Conservation (phyloP, 2,113 vertebrate genomes). For the Psephotus haematonotus region DNA sequence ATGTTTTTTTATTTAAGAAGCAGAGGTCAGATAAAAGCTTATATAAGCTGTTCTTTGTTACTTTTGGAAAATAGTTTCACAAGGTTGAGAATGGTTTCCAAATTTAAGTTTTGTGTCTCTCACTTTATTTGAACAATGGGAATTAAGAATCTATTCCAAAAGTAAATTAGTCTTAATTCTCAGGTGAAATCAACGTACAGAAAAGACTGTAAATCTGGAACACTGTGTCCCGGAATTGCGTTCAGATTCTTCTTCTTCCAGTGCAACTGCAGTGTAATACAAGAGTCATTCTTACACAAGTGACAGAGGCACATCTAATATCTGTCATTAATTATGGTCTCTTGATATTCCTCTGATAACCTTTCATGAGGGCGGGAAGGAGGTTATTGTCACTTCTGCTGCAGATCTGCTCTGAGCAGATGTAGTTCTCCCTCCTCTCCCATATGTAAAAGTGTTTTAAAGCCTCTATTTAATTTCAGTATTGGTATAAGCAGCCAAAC, state of each 20-base stretch:
- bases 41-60: slow-evolving; percentile 68
- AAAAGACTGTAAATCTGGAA: slow-evolving; percentile 29
- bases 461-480: neutral
- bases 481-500: neutral
- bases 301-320: neutral
- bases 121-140: slow-evolving; percentile 60
- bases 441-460: neutral
- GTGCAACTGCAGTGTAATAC: neutral
- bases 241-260: slow-evolving; percentile 9
- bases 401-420: neutral
- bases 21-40: slow-evolving; percentile 68
- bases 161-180: slow-evolving; percentile 62
- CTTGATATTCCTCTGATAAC: slow-evolving; percentile 5
- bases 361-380: neutral
- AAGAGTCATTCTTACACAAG: neutral
- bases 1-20: slow-evolving; percentile 73
- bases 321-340: neutral
- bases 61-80: slow-evolving; percentile 71
- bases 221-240: neutral
- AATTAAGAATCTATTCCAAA: slow-evolving; percentile 58
- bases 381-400: slow-evolving; percentile 4
- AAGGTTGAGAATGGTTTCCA: slow-evolving; percentile 71
- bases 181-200: slow-evolving; percentile 50
- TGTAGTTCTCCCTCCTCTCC: neutral
- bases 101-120: slow-evolving; percentile 65